Base-by-base conservation (phyloP, 2,888 invertebrate genomes). In the Pimpla rufipes region DNA sequence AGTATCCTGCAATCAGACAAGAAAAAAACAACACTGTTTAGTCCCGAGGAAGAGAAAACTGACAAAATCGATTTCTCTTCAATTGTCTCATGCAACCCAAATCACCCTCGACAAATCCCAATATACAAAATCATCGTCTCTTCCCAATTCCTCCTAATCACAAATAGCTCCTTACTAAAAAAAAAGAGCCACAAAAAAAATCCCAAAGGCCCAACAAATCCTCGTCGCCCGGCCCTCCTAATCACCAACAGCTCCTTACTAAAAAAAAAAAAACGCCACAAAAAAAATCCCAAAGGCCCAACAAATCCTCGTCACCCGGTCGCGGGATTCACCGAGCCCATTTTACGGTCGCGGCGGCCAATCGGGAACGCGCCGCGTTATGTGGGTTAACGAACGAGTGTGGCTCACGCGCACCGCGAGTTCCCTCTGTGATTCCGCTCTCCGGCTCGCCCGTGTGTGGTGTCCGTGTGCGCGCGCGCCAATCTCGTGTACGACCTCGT, bases 1-100 rank as follows among this genome's bases (percentile, higher is more conserved):
- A 98, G 93, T 97, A 97, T 93, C 97, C 97, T 97, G 95, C 0
- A 95, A 93, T 85, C 88, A 90, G 62, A 68, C 40, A 76, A 78
- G 10, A 67, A 55, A 66, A 55, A 57, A 78, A 59, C 10, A 37
- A 7, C 8, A 47, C n/a, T 1, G 13, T 55, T 74, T 5, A 21
- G 59, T 47, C 18, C 29, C n/a, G 0, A 23, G 29, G 5, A 6
- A 23, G n/a, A n/a, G n/a, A 21, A 21, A 42, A 42, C 5, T 35
- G 29, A 37, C n/a, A 64, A n/a, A 0, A 64, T 64, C 40, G n/a
- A 64, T 64, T n/a, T 5, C 37, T 37, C 23, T 23, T 71, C 0
- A 23, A 57, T 50, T 45, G 71, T 62, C 35, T 62, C 18, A 47
- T 29, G 23, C 52, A 35, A 62, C 52, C 5, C 29, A n/a, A n/a